Conservation (phyloP, 2,113 vertebrate genomes). For the Ailurus styani region DNA sequence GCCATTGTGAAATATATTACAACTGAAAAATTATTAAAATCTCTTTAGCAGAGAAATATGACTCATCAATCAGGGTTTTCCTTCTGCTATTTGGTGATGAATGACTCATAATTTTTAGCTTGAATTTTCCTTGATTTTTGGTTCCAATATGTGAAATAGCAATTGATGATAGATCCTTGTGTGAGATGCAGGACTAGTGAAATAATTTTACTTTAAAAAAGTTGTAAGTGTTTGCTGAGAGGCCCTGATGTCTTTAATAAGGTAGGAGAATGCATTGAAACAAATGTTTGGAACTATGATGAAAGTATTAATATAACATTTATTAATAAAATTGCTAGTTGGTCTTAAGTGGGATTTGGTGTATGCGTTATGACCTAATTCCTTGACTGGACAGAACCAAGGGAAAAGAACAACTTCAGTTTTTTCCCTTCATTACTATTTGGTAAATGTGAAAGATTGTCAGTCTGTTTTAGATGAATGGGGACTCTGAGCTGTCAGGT, state of each 20-base stretch:
- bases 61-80: constrained; percentile 3
- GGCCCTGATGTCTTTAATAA: neutral
- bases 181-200: neutral
- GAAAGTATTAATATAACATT: neutral
- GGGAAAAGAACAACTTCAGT: neutral
- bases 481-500: neutral
- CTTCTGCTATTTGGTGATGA: neutral
- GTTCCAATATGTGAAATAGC: neutral
- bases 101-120: constrained; percentile 7
- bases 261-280: neutral
- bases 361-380: neutral
- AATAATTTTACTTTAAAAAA: constrained; percentile 26
- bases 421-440: neutral
- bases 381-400: neutral
- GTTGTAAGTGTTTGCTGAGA: constrained; percentile 13
- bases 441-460: neutral
- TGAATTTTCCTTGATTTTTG: neutral
- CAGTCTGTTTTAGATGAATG: constrained; percentile 3
- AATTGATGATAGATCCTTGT: neutral
- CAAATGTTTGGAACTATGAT: neutral
- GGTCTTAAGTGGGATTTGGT: neutral
- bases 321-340: neutral
- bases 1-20: neutral
- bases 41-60: neutral
- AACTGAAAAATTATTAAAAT: neutral